phyloP scores from a whole-genome alignment of 2,797 vertebrate genomes.

The Phrynocephalus guinanensis region DNA sequence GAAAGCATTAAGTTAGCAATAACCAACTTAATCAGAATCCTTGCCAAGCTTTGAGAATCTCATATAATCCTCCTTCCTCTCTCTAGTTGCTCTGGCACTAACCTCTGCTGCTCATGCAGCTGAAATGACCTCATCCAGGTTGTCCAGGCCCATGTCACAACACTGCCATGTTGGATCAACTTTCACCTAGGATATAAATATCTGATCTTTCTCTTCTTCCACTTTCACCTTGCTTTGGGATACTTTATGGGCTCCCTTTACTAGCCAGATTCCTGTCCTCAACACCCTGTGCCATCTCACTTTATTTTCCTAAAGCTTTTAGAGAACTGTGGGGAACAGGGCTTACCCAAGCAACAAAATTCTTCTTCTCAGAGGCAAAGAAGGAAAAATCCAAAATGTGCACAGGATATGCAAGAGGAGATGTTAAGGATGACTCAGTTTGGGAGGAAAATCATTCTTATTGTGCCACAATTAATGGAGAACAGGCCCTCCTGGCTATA shows the following conservation, averaged over 20 bases:
- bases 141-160: constrained; percentile 3
- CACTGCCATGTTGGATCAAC: not conserved
- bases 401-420: not conserved
- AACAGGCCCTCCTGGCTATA: not conserved
- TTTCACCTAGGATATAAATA: not conserved
- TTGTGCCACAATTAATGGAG: not conserved
- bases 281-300: constrained; percentile 1
- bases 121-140: constrained; percentile 21
- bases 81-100: not conserved
- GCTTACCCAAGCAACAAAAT: not conserved
- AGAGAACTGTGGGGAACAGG: not conserved
- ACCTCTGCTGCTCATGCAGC: not conserved
- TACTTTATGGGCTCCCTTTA: not conserved
- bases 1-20: constrained; percentile 20
- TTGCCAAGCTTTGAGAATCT: not conserved
- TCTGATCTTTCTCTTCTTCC: not conserved
- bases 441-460: not conserved
- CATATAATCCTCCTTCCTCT: not conserved
- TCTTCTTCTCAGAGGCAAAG: not conserved
- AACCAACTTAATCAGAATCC: not conserved
- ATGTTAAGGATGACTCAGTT: not conserved
- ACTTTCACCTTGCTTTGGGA: not conserved
- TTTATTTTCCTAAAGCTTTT: not conserved
- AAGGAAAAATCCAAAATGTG: not conserved
- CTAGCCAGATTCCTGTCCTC: constrained; percentile 18